Conservation (phyloP, 2,888 invertebrate genomes). For the Hirudinaria manillensis region DNA sequence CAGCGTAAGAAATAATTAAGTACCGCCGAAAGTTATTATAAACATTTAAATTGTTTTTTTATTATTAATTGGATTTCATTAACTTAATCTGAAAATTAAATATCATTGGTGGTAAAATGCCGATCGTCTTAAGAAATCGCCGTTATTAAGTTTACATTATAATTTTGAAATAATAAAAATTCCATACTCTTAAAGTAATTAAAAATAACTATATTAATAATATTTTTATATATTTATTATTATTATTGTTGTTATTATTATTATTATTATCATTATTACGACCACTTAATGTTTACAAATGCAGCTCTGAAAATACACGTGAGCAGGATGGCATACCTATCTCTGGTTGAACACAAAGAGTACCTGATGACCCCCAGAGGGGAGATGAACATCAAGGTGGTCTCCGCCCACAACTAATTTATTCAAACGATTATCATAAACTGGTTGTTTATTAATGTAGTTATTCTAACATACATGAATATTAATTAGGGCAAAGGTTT, state of each 20-base stretch:
- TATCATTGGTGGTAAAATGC: too few relatives aligned
- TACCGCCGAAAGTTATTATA: neutral
- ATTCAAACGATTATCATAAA: neutral
- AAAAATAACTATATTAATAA: too few relatives aligned
- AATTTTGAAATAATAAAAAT: too few relatives aligned
- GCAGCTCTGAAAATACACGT: constrained; percentile 40
- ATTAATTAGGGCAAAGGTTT: constrained; percentile 35
- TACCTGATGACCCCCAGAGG: constrained; percentile 37
- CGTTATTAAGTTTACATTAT: too few relatives aligned
- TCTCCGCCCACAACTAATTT: neutral
- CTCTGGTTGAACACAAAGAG: constrained; percentile 30
- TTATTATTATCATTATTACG: neutral
- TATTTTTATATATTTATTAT: too few relatives aligned
- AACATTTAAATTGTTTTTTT: neutral
- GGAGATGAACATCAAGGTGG: constrained; percentile 39
- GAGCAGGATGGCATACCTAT: constrained; percentile 34
- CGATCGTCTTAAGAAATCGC: too few relatives aligned
- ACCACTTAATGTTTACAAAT: neutral
- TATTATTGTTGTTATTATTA: neutral
- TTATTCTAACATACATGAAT: neutral
- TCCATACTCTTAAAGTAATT: too few relatives aligned
- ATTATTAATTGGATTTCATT: neutral
- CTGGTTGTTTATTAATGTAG: neutral
- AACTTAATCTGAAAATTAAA: too few relatives aligned
- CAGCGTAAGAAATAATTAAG: constrained; percentile 39